Percentiles rank a stretch among this genome's conserved stretches.
Conservation (phyloP, 2,888 invertebrate genomes). For the Argyra leucocephala region DNA sequence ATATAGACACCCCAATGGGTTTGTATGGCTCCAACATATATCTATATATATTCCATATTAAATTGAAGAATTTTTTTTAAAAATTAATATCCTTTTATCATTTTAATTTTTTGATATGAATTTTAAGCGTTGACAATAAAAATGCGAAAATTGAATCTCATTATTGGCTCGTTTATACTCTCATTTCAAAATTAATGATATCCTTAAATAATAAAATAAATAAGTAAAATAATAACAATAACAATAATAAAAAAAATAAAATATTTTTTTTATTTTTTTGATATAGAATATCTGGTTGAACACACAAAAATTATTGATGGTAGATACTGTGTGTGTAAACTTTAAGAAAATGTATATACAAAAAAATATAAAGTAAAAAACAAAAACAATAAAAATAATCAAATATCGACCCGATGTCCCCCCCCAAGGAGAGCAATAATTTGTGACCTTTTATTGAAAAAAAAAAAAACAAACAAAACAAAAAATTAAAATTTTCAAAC, state of each 20-base stretch:
- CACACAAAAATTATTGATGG: neutral
- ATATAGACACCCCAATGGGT: too few species aligned
- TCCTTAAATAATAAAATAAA: neutral
- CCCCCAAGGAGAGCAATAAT: slow-evolving; percentile 6
- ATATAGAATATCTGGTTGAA: neutral
- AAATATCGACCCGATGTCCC: neutral
- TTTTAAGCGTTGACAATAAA: slow-evolving; percentile 1
- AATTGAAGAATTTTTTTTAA: too few species aligned
- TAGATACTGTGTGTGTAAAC: neutral
- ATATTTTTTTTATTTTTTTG: too few species aligned
- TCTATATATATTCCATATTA: too few species aligned
- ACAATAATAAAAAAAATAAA: neutral
- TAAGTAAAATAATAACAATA: neutral
- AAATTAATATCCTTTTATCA: too few species aligned
- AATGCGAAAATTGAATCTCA: slow-evolving; percentile 6
- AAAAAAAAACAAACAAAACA: neutral
- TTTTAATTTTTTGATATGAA: neutral
- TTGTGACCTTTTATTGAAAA: neutral
- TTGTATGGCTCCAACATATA: too few species aligned
- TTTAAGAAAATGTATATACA: neutral
- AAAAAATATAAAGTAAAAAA: neutral
- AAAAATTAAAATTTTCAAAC: neutral
- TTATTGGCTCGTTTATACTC: neutral
- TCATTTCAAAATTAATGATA: slow-evolving; percentile 1
- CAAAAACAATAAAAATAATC: too few species aligned